phyloP scores from a whole-genome alignment of 53 echinoderm and acorn worm genomes.

The Echinometra lucunter region DNA sequence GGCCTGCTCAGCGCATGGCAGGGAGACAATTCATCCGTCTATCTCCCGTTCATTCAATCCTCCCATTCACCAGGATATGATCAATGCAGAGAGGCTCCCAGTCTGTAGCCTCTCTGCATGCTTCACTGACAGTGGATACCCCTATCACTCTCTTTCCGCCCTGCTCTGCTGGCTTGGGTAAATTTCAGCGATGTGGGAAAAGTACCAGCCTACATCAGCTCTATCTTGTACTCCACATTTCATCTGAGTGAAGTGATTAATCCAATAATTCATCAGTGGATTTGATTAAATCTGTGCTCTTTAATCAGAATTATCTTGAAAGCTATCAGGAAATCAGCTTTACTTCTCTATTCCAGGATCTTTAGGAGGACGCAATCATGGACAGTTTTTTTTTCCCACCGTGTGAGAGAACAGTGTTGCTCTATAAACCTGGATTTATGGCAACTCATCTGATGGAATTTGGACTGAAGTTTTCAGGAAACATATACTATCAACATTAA shows the following conservation, averaged over 20 bases:
- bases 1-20: not conserved
- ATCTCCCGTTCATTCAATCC: conserved; percentile 34
- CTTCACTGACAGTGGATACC: conserved; percentile 1
- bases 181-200: not conserved
- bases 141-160: not conserved
- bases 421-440: not conserved
- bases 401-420: not conserved
- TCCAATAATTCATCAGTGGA: not conserved
- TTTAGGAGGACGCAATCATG: not conserved
- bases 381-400: not conserved
- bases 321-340: not conserved
- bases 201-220: not conserved
- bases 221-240: not conserved
- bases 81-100: not conserved
- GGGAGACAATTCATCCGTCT: not conserved
- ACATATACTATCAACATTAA: not conserved
- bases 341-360: not conserved
- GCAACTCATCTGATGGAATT: not conserved
- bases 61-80: not conserved
- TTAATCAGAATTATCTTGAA: not conserved
- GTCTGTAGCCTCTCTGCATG: not conserved
- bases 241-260: conserved; percentile 12
- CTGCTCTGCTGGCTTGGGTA: conserved; percentile 12
- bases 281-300: not conserved
- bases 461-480: not conserved